A percentile compares a stretch with the other conserved stretches of the same genome.
Conservation (phyloP, 2,797 vertebrate species). For the Atherinosoma microstoma region DNA sequence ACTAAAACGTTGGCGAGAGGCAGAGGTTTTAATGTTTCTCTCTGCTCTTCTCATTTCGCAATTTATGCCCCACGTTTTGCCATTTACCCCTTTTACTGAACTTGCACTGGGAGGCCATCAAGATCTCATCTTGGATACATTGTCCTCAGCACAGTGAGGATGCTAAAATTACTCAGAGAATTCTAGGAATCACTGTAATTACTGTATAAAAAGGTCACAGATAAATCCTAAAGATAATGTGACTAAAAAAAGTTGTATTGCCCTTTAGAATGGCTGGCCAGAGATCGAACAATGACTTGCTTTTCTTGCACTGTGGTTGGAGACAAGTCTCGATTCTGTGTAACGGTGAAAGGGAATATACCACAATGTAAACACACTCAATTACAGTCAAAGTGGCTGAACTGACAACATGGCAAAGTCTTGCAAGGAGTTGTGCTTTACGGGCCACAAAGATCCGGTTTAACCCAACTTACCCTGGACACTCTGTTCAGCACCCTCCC, state of each 20-base stretch:
- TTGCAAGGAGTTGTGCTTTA: neutral
- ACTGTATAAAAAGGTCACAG: slow-evolving; percentile 18
- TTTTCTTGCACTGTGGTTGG: neutral
- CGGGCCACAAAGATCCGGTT: too few species aligned
- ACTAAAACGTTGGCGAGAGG: slow-evolving; percentile 7
- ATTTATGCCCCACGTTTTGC: slow-evolving; percentile 5
- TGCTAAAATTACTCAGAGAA: slow-evolving; percentile 45
- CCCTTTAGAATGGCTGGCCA: neutral
- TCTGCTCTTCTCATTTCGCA: slow-evolving; percentile 2
- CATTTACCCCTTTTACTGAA: neutral
- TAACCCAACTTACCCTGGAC: too few species aligned
- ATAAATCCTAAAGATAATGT: slow-evolving; percentile 2
- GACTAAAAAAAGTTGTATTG: neutral
- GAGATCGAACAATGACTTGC: neutral
- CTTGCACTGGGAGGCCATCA: slow-evolving; percentile 33
- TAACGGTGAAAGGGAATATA: neutral
- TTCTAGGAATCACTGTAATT: slow-evolving; percentile 45
- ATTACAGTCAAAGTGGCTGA: neutral
- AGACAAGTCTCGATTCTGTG: neutral
- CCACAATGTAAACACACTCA: neutral
- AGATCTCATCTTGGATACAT: slow-evolving; percentile 41
- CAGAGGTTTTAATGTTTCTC: slow-evolving; percentile 1
- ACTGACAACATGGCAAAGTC: neutral
- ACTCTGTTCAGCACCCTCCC: too few species aligned
- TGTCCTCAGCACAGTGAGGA: slow-evolving; percentile 46